Percentiles rank a stretch among this genome's conserved stretches.
Evolutionary conservation across 2,888 invertebrate genomes (phyloP).

Genomic region (Cenopis cana): DNA sequence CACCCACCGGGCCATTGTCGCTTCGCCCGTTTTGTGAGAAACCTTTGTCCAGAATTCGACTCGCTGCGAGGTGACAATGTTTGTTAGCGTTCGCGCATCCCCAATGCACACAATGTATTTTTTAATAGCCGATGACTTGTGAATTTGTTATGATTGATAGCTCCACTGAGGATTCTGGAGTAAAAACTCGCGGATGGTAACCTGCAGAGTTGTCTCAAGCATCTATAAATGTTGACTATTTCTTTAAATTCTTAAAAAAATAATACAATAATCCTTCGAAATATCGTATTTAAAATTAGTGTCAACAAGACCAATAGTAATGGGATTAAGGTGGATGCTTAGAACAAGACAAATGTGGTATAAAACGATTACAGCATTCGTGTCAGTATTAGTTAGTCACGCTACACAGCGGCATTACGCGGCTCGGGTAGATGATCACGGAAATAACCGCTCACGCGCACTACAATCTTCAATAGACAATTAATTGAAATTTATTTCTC

Average conservation of each 20-base stretch:
- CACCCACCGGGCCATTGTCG: slow-evolving; percentile 77
- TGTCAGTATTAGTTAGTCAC: slow-evolving; percentile 63
- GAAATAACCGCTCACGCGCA: slow-evolving; percentile 70
- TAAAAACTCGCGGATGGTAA: slow-evolving; percentile 66
- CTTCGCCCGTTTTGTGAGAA: slow-evolving; percentile 69
- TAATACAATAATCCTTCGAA: slow-evolving; percentile 25
- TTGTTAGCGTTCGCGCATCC: slow-evolving; percentile 77
- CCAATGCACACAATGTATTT: slow-evolving; percentile 76
- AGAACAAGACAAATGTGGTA: slow-evolving; percentile 52
- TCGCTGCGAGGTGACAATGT: slow-evolving; percentile 82
- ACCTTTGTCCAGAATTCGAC: slow-evolving; percentile 76
- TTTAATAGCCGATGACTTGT: slow-evolving; percentile 83
- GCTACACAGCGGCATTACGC: slow-evolving; percentile 58
- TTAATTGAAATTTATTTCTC: slow-evolving; percentile 85
- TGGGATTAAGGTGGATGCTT: slow-evolving; percentile 30
- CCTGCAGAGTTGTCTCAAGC: slow-evolving; percentile 57
- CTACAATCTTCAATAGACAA: slow-evolving; percentile 74
- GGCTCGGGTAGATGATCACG: slow-evolving; percentile 74
- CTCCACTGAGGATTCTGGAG: slow-evolving; percentile 58
- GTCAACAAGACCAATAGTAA: slow-evolving; percentile 38
- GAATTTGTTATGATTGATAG: slow-evolving; percentile 84
- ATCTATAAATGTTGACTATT: slow-evolving; percentile 51
- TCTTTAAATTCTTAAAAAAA: slow-evolving; percentile 23
- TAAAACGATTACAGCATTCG: slow-evolving; percentile 66
- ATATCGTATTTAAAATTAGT: slow-evolving; percentile 25